A percentile compares a stretch with the other conserved stretches of the same genome.
phyloP scores from a whole-genome alignment of 2,113 vertebrate species.

The Anser brachyrhynchus region DNA sequence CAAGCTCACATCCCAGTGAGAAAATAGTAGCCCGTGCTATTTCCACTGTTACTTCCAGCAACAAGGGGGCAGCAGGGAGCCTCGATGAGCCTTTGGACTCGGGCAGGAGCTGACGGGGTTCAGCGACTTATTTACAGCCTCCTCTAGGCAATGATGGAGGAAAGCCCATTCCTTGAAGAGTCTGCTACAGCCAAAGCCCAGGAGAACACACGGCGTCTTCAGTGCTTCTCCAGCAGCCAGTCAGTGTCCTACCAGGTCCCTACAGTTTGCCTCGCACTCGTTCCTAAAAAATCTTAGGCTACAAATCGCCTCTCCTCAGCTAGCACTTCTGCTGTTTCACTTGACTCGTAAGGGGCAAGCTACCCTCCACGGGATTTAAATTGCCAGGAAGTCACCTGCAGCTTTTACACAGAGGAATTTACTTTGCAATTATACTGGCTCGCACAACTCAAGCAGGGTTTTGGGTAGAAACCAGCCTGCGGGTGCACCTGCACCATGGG shows the following conservation, averaged over 20 bases:
- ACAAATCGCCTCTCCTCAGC: background rate
- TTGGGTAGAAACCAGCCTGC: background rate
- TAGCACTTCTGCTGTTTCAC: background rate
- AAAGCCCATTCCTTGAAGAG: background rate
- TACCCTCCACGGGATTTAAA: background rate
- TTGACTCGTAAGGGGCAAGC: background rate
- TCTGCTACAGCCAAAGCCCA: background rate
- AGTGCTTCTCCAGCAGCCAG: background rate
- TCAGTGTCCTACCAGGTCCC: background rate
- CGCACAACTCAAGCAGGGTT: background rate
- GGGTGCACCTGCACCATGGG: background rate
- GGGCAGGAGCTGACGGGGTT: background rate
- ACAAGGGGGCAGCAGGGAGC: constrained; percentile 71
- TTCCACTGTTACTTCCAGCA: constrained; percentile 38
- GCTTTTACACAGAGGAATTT: background rate
- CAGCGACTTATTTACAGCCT: background rate
- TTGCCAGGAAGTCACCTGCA: background rate
- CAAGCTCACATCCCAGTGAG: background rate
- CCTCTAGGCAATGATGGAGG: background rate
- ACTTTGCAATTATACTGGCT: background rate
- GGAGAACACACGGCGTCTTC: background rate
- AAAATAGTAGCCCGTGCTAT: background rate
- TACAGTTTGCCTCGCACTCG: background rate
- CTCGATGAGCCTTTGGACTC: background rate
- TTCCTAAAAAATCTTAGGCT: background rate